These are phyloP conservation scores for Brachionus calyciflorus DNA, from an alignment of 1,140 invertebrate species.

Conservation along the genomic window DNA sequence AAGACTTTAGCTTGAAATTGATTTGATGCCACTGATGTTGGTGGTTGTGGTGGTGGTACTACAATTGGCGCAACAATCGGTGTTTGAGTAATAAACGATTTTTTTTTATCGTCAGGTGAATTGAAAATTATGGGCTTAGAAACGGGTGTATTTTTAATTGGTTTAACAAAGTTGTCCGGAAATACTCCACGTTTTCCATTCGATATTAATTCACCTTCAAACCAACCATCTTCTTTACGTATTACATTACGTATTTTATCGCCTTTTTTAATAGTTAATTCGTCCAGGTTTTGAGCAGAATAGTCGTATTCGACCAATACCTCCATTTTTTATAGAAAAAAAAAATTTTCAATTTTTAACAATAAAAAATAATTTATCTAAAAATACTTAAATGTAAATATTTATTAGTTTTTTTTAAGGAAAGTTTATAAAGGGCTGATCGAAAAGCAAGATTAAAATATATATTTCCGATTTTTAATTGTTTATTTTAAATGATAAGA, in stretches of 20 bases:
- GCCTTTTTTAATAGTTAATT: constrained; percentile 80
- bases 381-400: no score
- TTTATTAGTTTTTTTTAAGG: no score
- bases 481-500: no score
- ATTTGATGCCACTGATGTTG: neutral
- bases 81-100: no score
- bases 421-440: no score
- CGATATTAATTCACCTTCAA: constrained; percentile 58
- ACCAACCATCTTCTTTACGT: constrained; percentile 63
- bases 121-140: constrained; percentile 52
- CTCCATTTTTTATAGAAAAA: constrained; percentile 49
- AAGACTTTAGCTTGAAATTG: constrained; percentile 53
- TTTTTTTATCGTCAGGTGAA: constrained; percentile 47
- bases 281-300: constrained; percentile 66
- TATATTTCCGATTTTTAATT: no score
- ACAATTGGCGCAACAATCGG: no score
- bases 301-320: constrained; percentile 60
- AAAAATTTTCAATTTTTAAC: no score
- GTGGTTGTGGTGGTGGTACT: neutral
- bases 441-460: no score
- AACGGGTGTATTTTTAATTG: neutral
- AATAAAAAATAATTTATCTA: no score
- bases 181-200: constrained; percentile 62
- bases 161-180: constrained; percentile 63
- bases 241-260: constrained; percentile 82